Conservation (phyloP, 2,888 invertebrate species). For the Cosmopolites sordidus region DNA sequence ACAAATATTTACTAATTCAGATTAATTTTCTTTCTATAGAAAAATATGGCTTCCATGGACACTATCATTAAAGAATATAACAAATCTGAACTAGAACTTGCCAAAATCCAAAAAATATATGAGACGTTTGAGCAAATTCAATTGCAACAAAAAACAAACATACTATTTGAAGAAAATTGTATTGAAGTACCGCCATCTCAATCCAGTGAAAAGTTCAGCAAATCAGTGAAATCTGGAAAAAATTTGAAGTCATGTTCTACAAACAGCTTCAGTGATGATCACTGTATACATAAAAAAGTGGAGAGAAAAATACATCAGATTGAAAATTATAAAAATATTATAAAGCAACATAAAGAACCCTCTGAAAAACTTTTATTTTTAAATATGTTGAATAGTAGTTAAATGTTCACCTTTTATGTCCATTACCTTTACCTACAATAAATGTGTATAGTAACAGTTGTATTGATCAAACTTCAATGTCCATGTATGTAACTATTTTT, state of each 20-base stretch:
- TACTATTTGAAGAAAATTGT: too few species aligned
- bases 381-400: constrained; percentile 6
- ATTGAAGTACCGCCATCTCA: too few species aligned
- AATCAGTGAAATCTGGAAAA: too few species aligned
- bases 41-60: not conserved
- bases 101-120: constrained; percentile 13
- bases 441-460: too few species aligned
- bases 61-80: not conserved
- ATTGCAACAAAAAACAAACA: constrained; percentile 9
- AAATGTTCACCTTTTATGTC: too few species aligned
- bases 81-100: constrained; percentile 2
- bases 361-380: constrained; percentile 17
- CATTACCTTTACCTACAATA: too few species aligned
- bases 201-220: too few species aligned
- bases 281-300: constrained; percentile 4
- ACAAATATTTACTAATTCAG: not conserved
- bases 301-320: constrained; percentile 12
- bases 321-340: constrained; percentile 22
- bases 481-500: constrained; percentile 1
- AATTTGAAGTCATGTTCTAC: too few species aligned
- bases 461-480: constrained; percentile 25
- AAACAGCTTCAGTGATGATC: not conserved
- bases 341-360: constrained; percentile 11
- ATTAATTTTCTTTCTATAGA: too few species aligned
- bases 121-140: constrained; percentile 14